Conservation (phyloP, 2,888 invertebrate species). For the Apodemia hepburni region DNA sequence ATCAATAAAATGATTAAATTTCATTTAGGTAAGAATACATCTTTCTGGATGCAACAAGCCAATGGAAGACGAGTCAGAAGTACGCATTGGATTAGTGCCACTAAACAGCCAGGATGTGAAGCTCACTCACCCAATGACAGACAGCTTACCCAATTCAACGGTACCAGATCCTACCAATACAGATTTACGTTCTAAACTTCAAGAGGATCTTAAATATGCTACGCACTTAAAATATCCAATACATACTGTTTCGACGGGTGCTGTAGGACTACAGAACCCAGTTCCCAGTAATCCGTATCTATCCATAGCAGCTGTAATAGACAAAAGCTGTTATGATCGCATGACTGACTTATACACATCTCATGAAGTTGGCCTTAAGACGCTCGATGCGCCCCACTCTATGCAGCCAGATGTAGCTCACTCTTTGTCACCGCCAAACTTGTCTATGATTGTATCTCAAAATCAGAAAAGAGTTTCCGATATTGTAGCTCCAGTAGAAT, state of each 20-base stretch:
- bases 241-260: neutral
- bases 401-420: constrained; percentile 14
- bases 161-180: constrained; percentile 36
- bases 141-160: constrained; percentile 44
- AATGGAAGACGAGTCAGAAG: constrained; percentile 47
- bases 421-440: neutral
- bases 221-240: neutral
- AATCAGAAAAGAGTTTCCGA: neutral
- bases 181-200: neutral
- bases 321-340: constrained; percentile 21
- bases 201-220: neutral
- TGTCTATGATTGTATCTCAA: neutral
- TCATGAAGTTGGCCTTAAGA: constrained; percentile 21
- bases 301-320: constrained; percentile 16
- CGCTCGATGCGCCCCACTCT: constrained; percentile 11
- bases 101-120: constrained; percentile 27
- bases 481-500: neutral
- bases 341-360: constrained; percentile 19
- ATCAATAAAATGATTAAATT: no score
- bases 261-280: neutral
- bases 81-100: constrained; percentile 54
- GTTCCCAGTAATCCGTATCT: constrained; percentile 17
- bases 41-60: constrained; percentile 57
- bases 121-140: constrained; percentile 43
- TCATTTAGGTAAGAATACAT: constrained; percentile 47